A percentile compares a stretch with the other conserved stretches of the same genome.
Conservation (phyloP, 2,113 vertebrate genomes). For the Corythoichthys haematopterus region DNA sequence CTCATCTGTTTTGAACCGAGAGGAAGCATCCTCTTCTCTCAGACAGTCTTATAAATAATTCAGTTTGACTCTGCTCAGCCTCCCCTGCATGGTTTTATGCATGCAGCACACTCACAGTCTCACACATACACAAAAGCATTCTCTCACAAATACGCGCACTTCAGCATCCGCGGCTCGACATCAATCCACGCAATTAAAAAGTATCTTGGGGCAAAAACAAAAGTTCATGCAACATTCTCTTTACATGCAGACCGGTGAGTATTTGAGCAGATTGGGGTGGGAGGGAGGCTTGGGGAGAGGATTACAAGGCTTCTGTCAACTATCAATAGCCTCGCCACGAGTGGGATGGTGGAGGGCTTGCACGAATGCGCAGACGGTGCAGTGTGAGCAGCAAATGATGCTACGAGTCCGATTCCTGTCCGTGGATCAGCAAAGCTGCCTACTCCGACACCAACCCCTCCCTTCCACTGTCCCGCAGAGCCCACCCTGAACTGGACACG, state of each 20-base stretch:
- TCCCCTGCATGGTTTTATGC: slow-evolving; percentile 12
- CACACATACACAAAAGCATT: neutral
- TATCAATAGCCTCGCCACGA: slow-evolving; percentile 61
- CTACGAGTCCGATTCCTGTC: slow-evolving; percentile 46
- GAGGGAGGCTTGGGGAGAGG: slow-evolving; percentile 40
- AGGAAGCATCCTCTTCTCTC: slow-evolving; percentile 43
- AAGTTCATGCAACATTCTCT: slow-evolving; percentile 63
- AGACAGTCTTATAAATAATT: slow-evolving; percentile 72
- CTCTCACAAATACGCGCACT: neutral
- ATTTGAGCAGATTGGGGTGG: slow-evolving; percentile 15
- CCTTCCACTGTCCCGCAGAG: slow-evolving; percentile 6
- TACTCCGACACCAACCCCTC: neutral
- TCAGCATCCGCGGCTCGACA: slow-evolving; percentile 6
- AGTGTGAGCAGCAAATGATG: slow-evolving; percentile 43
- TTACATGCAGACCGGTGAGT: slow-evolving; percentile 23
- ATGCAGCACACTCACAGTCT: neutral
- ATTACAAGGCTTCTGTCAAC: slow-evolving; percentile 60
- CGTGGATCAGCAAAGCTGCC: neutral
- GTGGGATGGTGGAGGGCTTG: slow-evolving; percentile 11
- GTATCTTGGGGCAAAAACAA: slow-evolving; percentile 42
- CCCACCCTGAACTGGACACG: neutral
- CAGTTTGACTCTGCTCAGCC: slow-evolving; percentile 54
- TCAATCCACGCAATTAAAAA: slow-evolving; percentile 49
- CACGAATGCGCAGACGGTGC: slow-evolving; percentile 45
- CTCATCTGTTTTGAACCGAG: neutral